phyloP scores from a whole-genome alignment of 2,113 vertebrate species.

The Toxostoma redivivum region DNA sequence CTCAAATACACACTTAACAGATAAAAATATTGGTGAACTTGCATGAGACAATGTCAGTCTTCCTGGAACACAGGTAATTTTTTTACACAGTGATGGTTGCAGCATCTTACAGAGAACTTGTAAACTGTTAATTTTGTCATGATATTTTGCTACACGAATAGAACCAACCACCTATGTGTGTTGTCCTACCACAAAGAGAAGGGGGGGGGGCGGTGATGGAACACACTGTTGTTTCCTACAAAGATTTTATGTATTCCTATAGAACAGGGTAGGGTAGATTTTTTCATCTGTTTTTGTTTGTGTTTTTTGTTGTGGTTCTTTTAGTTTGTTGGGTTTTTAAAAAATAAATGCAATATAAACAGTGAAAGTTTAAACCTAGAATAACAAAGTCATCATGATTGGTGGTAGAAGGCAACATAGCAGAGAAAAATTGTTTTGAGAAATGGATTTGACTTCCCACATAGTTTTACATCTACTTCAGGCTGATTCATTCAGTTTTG shows the following conservation, averaged over 20 bases:
- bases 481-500: not conserved
- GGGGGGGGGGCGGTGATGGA: not conserved
- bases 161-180: too few species aligned
- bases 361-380: not conserved
- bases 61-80: not conserved
- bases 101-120: not conserved
- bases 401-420: not conserved
- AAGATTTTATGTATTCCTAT: not conserved
- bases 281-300: not conserved
- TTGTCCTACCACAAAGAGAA: not conserved
- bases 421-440: not conserved
- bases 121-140: not conserved
- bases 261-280: accelerated
- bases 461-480: not conserved
- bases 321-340: not conserved
- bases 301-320: not conserved
- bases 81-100: not conserved
- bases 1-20: not conserved
- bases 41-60: not conserved
- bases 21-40: not conserved
- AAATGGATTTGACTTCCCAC: not conserved
- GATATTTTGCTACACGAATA: not conserved
- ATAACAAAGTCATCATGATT: accelerated
- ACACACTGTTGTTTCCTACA: not conserved
- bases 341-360: not conserved